Evolutionary conservation across 2,888 invertebrate species (phyloP), one percentile per base, ranked within the genome.

Genomic region (Athalia circularis): DNA sequence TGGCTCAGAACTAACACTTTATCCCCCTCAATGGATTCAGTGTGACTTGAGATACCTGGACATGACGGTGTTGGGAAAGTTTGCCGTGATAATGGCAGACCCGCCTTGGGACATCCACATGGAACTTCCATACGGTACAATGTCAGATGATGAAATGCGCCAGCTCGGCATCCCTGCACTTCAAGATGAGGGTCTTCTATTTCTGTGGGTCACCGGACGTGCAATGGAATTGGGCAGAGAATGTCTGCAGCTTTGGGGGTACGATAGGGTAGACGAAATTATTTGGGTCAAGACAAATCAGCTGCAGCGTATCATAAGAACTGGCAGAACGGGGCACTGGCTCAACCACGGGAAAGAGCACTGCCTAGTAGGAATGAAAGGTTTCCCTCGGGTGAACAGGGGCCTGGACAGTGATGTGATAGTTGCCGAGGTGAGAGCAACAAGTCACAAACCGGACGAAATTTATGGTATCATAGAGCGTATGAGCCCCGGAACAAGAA

Each of bases 211-310:
- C 11, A 99, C 99, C 6, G 98, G 99, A 77, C 94, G 97, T 85
- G 98, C 98, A 0, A 98, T 98, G 97, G 99, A 99, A 90, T 90
- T 99, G 29, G 99, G 99, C 0, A 92, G 99, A 57, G 99, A 99
- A 88, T 99, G 99, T 87, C 92, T 99, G 11, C 96, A 97, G 86
- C 91, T 98, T 9, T 99, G 99, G 99, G 99, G 99, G 8, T 99
- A 99, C 88, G 97, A 98, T 87, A 93, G 98, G 68, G 97, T 98
- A 3, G 99, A 99, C 89, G 99, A 99, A 89, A 94, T 99, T 61
- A 99, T 99, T 85, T 99, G 99, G 99, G 99, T 99, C 77, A 99
- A 99, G 92, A 99, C 99, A 0, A 99, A 99, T 91, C 99, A 99
- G 89, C 91, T 99, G 80, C 99, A 99, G 89, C 92, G 99, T 80